These are phyloP conservation scores for Lycocerus yunnanus DNA, from an alignment of 2,888 invertebrate species.

Conservation along the genomic window DNA sequence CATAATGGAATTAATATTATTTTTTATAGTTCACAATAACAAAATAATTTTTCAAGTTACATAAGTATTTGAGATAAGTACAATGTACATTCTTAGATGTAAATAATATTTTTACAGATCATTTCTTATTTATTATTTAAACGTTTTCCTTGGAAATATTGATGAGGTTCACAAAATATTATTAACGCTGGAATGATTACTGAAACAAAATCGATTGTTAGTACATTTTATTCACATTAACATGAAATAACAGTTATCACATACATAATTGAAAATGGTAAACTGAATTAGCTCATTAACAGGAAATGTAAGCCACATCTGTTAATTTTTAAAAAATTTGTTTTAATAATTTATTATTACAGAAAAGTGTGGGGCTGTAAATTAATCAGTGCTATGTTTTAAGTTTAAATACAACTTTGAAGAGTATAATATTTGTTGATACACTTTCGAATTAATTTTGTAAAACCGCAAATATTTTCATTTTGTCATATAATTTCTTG, in stretches of 20 bases:
- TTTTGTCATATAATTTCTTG: not conserved
- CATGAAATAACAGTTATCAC: not conserved
- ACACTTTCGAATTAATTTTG: too few species aligned
- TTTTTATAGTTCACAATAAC: not conserved
- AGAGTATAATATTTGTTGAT: too few species aligned
- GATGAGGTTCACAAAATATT: not conserved
- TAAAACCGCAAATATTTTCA: not conserved
- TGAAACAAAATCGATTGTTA: not conserved
- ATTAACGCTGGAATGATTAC: not conserved
- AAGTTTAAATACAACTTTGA: too few species aligned
- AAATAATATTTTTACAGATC: not conserved
- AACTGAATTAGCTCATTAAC: not conserved
- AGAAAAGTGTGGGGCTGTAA: too few species aligned
- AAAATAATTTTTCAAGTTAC: not conserved
- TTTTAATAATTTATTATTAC: too few species aligned
- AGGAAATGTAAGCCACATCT: too few species aligned
- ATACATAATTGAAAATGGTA: not conserved
- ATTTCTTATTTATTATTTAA: not conserved
- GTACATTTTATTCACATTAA: not conserved
- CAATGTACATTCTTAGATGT: not conserved
- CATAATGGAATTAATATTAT: not conserved
- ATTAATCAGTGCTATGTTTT: too few species aligned
- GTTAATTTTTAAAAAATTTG: too few species aligned
- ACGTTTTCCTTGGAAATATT: not conserved
- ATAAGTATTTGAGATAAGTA: not conserved